phyloP scores from a whole-genome alignment of 2,113 vertebrate species.

The Carassius carassius region DNA sequence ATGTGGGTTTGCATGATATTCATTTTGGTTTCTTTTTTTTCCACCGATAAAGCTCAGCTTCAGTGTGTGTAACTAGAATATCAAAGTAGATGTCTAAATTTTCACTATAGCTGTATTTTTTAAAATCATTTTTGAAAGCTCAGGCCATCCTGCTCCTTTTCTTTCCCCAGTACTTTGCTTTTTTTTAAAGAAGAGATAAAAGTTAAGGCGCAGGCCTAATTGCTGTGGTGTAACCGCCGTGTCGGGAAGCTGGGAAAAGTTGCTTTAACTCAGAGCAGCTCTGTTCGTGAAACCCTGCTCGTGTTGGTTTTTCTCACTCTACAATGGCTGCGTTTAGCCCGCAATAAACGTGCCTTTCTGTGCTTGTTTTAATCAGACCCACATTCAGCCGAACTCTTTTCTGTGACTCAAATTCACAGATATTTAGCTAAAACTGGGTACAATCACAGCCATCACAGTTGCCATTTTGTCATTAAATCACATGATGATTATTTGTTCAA shows the following conservation, averaged over 20 bases:
- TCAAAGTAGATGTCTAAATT: conserved; percentile 10
- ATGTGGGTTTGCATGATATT: conserved; percentile 17
- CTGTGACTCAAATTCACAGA: conserved; percentile 22
- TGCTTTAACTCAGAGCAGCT: conserved; percentile 67
- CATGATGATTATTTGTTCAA: neutral
- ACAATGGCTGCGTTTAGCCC: conserved; percentile 70
- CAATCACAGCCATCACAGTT: neutral
- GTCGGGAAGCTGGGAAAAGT: conserved; percentile 69
- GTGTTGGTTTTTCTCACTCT: conserved; percentile 70
- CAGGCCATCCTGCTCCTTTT: conserved; percentile 58
- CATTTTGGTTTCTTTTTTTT: conserved; percentile 18
- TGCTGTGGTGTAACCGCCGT: conserved; percentile 72
- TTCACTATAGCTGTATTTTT: conserved; percentile 10
- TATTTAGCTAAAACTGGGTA: conserved; percentile 53
- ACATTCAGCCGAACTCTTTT: conserved; percentile 39
- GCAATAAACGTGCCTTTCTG: conserved; percentile 55
- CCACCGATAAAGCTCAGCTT: conserved; percentile 11
- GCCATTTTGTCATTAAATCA: neutral
- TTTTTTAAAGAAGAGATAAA: conserved; percentile 76
- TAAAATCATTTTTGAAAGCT: conserved; percentile 12
- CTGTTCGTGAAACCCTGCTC: conserved; percentile 62
- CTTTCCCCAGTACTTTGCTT: conserved; percentile 57
- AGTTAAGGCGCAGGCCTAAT: conserved; percentile 75
- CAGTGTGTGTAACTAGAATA: neutral
- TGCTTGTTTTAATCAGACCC: conserved; percentile 55